A percentile compares a stretch with the other conserved stretches of the same genome.
These are phyloP conservation scores for Spongilla lacustris DNA, from an alignment of 37 sponge, comb jelly and placozoan genomes.

Conservation along the genomic window DNA sequence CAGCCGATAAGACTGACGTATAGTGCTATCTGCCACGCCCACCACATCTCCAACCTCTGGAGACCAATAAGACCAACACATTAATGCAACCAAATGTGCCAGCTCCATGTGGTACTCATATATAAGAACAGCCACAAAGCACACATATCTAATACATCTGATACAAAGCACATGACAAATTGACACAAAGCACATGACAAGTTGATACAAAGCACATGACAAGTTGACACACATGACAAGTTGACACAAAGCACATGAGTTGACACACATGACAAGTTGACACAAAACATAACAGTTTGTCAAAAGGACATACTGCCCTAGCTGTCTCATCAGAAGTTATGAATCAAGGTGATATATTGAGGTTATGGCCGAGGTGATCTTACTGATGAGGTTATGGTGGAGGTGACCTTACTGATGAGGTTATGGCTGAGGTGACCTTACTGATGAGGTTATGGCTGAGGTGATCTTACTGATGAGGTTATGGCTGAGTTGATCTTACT, in stretches of 20 bases:
- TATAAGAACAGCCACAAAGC: too few species aligned
- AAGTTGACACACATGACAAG: neutral
- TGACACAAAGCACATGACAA: too few species aligned
- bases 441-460: too few species aligned
- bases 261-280: neutral
- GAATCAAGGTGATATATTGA: neutral
- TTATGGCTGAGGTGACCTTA: neutral
- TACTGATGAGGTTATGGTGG: neutral
- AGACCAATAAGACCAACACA: neutral
- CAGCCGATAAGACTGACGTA: conserved; percentile 86
- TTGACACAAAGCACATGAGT: neutral
- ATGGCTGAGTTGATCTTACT: too few species aligned
- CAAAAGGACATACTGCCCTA: too few species aligned
- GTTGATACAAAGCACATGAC: neutral
- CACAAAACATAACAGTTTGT: neutral
- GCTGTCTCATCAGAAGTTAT: too few species aligned
- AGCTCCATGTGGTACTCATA: too few species aligned
- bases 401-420: neutral
- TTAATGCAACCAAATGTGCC: neutral
- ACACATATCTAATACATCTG: too few species aligned
- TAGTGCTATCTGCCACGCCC: conserved; percentile 98
- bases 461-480: too few species aligned
- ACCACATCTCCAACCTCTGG: conserved; percentile 96
- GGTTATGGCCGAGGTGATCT: neutral
- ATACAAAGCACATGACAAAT: too few species aligned